A percentile compares a stretch with the other conserved stretches of the same genome.
These are phyloP conservation scores for Craterocephalus amniculus DNA, from an alignment of 2,797 vertebrate species.

Conservation along the genomic window DNA sequence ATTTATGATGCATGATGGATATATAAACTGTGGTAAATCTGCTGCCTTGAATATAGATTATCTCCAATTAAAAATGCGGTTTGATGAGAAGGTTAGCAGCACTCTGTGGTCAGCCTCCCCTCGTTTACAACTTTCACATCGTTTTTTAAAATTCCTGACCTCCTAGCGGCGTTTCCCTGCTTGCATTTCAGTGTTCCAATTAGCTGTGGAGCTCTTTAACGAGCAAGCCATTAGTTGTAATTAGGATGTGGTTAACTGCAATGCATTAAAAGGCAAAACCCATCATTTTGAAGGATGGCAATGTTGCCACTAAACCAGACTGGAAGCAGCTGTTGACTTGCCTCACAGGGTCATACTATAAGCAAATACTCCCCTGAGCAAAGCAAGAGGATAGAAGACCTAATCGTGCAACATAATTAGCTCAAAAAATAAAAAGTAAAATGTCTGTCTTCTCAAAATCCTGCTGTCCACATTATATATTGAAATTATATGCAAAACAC, in stretches of 20 bases:
- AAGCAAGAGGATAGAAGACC: slow-evolving; percentile 25
- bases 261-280: slow-evolving; percentile 84
- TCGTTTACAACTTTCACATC: slow-evolving; percentile 51
- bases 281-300: slow-evolving; percentile 76
- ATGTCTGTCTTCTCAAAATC: no score
- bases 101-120: slow-evolving; percentile 61
- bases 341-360: slow-evolving; percentile 68
- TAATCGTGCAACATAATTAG: slow-evolving; percentile 20
- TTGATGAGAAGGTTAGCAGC: slow-evolving; percentile 76
- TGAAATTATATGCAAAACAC: no score
- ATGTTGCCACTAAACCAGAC: slow-evolving; percentile 51
- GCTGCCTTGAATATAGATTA: slow-evolving; percentile 95
- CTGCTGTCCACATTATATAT: no score
- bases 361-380: slow-evolving; percentile 74
- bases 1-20: slow-evolving; percentile 94
- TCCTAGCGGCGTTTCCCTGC: slow-evolving; percentile 61
- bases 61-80: slow-evolving; percentile 94
- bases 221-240: slow-evolving; percentile 93
- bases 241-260: slow-evolving; percentile 91
- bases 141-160: slow-evolving; percentile 54
- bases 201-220: slow-evolving; percentile 85
- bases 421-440: slow-evolving; percentile 10
- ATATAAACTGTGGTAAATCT: slow-evolving; percentile 87
- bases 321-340: slow-evolving; percentile 80
- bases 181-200: slow-evolving; percentile 79